Percentiles rank a stretch among this genome's conserved stretches.
phyloP scores from a whole-genome alignment of 2,113 vertebrate genomes.

The Turdus rufiventris region DNA sequence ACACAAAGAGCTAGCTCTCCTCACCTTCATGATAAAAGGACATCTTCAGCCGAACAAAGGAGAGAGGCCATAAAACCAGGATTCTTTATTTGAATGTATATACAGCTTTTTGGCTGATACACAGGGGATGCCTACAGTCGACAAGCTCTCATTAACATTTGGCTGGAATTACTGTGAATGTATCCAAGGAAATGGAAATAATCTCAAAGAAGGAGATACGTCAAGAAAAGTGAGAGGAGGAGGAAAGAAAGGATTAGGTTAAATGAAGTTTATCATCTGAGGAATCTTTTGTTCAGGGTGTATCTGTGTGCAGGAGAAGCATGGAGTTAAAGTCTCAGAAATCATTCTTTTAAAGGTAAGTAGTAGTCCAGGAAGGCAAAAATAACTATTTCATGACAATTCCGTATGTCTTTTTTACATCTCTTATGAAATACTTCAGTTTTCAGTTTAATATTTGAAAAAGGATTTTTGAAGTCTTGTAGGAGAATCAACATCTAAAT shows the following conservation, averaged over 20 bases:
- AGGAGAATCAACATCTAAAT: not conserved
- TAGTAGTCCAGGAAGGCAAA: not conserved
- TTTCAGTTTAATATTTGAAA: too few relatives aligned
- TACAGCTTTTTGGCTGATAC: not conserved
- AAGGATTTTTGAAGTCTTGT: not conserved
- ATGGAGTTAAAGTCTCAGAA: not conserved
- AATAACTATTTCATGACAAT: not conserved
- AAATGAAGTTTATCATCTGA: not conserved
- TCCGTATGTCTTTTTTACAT: not conserved
- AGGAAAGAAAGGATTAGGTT: not conserved
- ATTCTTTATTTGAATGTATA: not conserved
- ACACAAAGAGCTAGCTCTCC: not conserved
- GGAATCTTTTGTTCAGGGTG: not conserved
- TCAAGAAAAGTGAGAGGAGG: not conserved
- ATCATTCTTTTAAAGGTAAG: not conserved
- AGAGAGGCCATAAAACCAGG: not conserved
- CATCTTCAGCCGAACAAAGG: not conserved
- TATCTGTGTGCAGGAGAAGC: not conserved
- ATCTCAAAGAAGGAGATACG: not conserved
- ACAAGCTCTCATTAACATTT: not conserved
- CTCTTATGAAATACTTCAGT: too few relatives aligned
- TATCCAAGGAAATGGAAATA: constrained; percentile 41
- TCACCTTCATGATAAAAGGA: not conserved
- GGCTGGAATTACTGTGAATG: not conserved
- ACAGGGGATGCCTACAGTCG: not conserved